A percentile compares a stretch with the other conserved stretches of the same genome.
Evolutionary conservation across 2,888 invertebrate genomes (phyloP).

Genomic region (Eristalis arbustorum): DNA sequence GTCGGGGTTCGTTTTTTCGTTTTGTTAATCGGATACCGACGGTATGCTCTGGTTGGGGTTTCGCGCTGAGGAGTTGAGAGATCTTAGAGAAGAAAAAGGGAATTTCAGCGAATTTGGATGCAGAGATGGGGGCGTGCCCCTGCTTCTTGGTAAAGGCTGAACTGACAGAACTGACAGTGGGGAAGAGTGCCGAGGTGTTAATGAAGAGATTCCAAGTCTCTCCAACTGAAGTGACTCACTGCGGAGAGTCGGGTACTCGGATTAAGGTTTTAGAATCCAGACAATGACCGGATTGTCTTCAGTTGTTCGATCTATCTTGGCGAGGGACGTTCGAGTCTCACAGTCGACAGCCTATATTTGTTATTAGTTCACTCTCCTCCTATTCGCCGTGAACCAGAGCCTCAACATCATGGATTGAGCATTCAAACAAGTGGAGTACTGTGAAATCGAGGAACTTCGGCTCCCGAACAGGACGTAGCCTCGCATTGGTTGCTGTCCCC

Average conservation of each 20-base stretch:
- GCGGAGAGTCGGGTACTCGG: neutral
- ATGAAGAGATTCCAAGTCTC: neutral
- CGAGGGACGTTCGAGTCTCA: too few species aligned
- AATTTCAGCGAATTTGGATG: slow-evolving; percentile 14
- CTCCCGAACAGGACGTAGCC: too few species aligned
- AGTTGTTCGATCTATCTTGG: too few species aligned
- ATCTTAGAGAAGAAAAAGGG: slow-evolving; percentile 41
- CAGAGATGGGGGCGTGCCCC: neutral
- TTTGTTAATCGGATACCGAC: slow-evolving; percentile 38
- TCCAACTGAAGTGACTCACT: neutral
- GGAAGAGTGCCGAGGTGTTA: slow-evolving; percentile 7
- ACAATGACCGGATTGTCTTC: too few species aligned
- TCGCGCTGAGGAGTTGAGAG: slow-evolving; percentile 38
- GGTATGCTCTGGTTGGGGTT: slow-evolving; percentile 19
- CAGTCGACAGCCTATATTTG: too few species aligned
- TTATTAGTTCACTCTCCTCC: too few species aligned
- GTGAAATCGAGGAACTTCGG: too few species aligned
- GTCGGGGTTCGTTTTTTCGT: neutral
- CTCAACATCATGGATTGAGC: too few species aligned
- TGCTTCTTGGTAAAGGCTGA: neutral
- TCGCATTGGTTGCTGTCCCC: too few species aligned
- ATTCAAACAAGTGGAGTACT: too few species aligned
- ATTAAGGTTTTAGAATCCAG: too few species aligned
- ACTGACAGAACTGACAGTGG: neutral
- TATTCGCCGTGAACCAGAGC: too few species aligned